Percentiles rank a stretch among this genome's conserved stretches.
Conservation (phyloP, 2,113 vertebrate genomes). For the Onychostoma macrolepis region DNA sequence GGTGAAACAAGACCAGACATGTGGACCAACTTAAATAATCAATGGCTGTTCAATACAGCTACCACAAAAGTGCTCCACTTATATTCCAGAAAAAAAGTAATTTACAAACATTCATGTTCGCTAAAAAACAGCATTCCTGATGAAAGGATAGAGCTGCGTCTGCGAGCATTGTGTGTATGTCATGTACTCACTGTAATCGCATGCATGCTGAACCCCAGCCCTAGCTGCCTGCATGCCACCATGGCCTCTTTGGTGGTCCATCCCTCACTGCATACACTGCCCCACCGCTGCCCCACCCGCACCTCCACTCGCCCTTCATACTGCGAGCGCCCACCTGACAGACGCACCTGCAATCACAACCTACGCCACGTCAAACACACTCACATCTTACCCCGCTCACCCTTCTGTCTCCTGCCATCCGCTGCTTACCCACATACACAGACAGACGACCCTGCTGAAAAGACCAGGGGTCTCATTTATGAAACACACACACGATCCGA, state of each 20-base stretch:
- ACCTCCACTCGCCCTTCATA: conserved; percentile 87
- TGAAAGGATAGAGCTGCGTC: neutral
- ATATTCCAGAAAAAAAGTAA: neutral
- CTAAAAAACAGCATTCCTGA: conserved; percentile 3
- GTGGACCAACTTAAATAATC: neutral
- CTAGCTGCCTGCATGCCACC: conserved; percentile 88
- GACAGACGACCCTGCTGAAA: neutral
- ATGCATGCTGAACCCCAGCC: conserved; percentile 87
- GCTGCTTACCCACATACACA: conserved; percentile 13
- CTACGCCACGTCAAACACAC: conserved; percentile 42
- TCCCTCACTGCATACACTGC: conserved; percentile 84
- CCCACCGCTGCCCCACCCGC: conserved; percentile 84
- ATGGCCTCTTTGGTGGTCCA: conserved; percentile 88
- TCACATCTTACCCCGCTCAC: neutral
- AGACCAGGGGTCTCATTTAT: neutral
- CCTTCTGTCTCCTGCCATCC: neutral
- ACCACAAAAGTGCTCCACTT: neutral
- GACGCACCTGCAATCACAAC: conserved; percentile 79
- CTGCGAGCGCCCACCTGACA: conserved; percentile 78
- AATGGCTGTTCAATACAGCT: neutral
- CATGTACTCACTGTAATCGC: conserved; percentile 83
- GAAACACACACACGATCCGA: neutral
- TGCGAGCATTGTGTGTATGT: conserved; percentile 38
- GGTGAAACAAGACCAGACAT: neutral
- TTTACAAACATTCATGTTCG: neutral